These are phyloP conservation scores for Burhinus oedicnemus DNA, from an alignment of 2,113 vertebrate genomes.

Conservation along the genomic window DNA sequence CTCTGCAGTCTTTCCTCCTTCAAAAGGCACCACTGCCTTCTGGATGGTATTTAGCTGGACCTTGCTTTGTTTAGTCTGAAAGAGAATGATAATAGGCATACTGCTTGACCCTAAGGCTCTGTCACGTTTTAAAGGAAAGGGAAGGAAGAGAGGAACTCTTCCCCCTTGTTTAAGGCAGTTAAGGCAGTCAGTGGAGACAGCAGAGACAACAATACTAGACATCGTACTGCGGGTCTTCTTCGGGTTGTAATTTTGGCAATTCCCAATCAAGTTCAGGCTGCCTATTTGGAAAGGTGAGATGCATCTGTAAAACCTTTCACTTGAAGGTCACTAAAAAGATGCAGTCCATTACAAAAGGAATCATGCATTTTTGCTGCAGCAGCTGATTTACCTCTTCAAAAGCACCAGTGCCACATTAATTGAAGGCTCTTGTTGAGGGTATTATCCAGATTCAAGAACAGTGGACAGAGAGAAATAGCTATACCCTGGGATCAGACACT, in stretches of 20 bases:
- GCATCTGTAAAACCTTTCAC: constrained; percentile 37
- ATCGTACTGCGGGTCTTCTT: background rate
- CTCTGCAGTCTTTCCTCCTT: background rate
- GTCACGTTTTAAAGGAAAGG: background rate
- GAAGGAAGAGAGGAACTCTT: background rate
- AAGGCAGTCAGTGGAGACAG: background rate
- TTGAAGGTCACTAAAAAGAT: constrained; percentile 28
- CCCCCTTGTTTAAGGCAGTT: background rate
- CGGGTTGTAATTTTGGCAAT: background rate
- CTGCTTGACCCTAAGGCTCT: background rate
- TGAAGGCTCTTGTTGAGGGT: constrained; percentile 22
- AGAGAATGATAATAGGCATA: background rate
- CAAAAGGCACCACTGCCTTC: background rate
- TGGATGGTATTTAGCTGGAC: background rate
- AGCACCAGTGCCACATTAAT: constrained; percentile 38
- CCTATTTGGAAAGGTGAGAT: background rate
- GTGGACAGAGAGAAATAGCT: constrained; percentile 48
- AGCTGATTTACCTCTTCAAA: constrained; percentile 51
- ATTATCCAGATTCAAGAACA: constrained; percentile 50
- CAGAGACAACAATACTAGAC: background rate
- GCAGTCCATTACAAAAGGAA: background rate
- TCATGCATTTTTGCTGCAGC: constrained; percentile 16
- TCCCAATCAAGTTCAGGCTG: background rate
- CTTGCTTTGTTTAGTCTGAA: background rate
- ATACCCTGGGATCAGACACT: constrained; percentile 28